These are phyloP conservation scores for Selene dorsalis DNA, from an alignment of 2,797 vertebrate genomes.

Conservation along the genomic window DNA sequence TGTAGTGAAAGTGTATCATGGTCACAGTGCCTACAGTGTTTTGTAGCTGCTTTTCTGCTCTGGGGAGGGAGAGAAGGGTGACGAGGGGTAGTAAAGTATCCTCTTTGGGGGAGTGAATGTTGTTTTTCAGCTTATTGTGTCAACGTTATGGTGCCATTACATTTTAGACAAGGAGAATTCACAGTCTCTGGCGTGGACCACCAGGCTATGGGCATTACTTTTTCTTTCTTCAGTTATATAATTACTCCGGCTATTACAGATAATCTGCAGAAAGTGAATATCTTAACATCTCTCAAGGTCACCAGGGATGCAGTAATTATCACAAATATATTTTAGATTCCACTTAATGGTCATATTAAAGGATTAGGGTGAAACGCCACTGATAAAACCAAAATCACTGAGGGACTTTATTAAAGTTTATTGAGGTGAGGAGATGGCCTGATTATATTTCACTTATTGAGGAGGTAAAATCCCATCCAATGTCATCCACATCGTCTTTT, in stretches of 20 bases:
- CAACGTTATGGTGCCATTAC: conserved; percentile 73
- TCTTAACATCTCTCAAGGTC: conserved; percentile 28
- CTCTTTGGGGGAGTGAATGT: conserved; percentile 13
- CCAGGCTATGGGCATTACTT: conserved; percentile 44
- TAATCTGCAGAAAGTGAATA: conserved; percentile 36
- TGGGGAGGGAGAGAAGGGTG: conserved; percentile 12
- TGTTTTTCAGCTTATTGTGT: conserved; percentile 49
- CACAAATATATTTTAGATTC: conserved; percentile 16
- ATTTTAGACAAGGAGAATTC: conserved; percentile 40
- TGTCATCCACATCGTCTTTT: background rate
- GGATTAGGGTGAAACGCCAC: conserved; percentile 4
- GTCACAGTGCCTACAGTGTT: conserved; percentile 81
- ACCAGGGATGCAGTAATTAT: conserved; percentile 16
- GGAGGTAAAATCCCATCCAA: background rate
- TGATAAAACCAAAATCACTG: background rate
- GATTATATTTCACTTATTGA: background rate
- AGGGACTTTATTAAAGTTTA: conserved; percentile 21
- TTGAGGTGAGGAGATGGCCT: background rate
- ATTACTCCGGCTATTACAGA: conserved; percentile 31
- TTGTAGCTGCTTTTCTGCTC: conserved; percentile 70
- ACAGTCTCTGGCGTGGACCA: conserved; percentile 48
- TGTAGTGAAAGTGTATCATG: conserved; percentile 70
- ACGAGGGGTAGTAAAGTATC: conserved; percentile 22
- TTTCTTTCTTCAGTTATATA: conserved; percentile 39
- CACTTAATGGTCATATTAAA: conserved; percentile 12